Conservation (phyloP, 53 echinoderm and acorn worm genomes). For the Hippasteria phrygiana region DNA sequence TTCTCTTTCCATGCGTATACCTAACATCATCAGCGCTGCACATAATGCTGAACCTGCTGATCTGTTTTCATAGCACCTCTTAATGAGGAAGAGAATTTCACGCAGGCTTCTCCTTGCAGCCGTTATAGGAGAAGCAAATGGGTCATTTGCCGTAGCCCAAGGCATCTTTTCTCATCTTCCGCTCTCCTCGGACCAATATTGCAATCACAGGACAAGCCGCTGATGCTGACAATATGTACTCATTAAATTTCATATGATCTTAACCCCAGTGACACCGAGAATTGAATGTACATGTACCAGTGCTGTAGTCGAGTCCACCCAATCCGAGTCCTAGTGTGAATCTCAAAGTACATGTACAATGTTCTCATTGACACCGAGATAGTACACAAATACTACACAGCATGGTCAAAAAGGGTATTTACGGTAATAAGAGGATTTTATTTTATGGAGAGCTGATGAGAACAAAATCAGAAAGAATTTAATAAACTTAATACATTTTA, state of each 20-base stretch:
- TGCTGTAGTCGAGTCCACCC: too few species aligned
- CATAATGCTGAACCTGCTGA: background rate
- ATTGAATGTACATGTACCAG: background rate
- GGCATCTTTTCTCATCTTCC: conserved; percentile 40
- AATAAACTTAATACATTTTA: too few species aligned
- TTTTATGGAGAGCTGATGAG: too few species aligned
- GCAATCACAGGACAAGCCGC: background rate
- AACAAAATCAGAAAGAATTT: too few species aligned
- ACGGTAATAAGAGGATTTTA: too few species aligned
- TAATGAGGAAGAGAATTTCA: conserved; percentile 12
- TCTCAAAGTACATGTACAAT: too few species aligned
- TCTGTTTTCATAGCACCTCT: conserved; percentile 10
- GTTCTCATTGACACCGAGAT: too few species aligned
- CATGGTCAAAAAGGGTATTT: too few species aligned
- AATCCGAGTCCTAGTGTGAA: too few species aligned
- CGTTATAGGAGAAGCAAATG: background rate
- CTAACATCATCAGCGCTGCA: background rate
- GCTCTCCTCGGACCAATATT: conserved; percentile 30
- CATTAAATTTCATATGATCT: conserved; percentile 56
- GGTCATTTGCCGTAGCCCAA: conserved; percentile 12
- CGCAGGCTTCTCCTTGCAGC: background rate
- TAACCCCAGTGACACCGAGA: conserved; percentile 31
- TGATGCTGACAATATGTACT: background rate
- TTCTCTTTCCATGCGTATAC: too few species aligned
- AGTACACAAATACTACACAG: too few species aligned